These are phyloP conservation scores for Toxostoma redivivum DNA, from an alignment of 2,113 vertebrate species.

Conservation along the genomic window DNA sequence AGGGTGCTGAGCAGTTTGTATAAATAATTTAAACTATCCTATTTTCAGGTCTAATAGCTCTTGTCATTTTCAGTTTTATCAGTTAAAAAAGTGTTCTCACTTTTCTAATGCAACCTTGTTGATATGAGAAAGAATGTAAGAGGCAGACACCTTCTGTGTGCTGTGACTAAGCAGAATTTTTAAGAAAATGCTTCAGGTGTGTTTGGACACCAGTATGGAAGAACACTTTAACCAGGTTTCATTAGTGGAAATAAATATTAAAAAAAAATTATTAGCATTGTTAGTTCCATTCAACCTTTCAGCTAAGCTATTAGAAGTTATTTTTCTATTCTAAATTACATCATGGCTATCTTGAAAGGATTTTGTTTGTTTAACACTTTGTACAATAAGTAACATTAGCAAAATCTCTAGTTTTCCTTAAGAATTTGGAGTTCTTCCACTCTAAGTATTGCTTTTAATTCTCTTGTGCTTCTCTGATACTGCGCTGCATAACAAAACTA, in stretches of 20 bases:
- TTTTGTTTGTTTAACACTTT: neutral
- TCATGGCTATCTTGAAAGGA: neutral
- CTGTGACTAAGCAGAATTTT: neutral
- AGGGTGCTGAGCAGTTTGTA: neutral
- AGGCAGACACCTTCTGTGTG: neutral
- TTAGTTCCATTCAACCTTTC: neutral
- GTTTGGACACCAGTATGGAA: neutral
- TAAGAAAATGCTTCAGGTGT: neutral
- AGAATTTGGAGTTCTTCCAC: neutral
- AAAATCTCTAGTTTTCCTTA: neutral
- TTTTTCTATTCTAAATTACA: neutral
- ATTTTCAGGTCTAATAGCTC: neutral
- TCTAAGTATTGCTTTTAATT: neutral
- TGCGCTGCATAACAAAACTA: neutral
- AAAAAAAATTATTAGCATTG: neutral
- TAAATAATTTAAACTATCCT: neutral
- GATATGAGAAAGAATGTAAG: neutral
- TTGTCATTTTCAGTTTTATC: neutral
- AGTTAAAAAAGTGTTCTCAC: neutral
- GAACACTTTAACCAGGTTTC: neutral
- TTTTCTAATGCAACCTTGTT: neutral
- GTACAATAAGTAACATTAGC: neutral
- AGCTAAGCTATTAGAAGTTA: neutral
- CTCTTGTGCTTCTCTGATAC: conserved; percentile 40
- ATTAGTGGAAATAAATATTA: neutral